Evolutionary conservation across 2,888 invertebrate species (phyloP), one percentile per base, ranked within the genome.

Genomic region (Flexamia atlantica): DNA sequence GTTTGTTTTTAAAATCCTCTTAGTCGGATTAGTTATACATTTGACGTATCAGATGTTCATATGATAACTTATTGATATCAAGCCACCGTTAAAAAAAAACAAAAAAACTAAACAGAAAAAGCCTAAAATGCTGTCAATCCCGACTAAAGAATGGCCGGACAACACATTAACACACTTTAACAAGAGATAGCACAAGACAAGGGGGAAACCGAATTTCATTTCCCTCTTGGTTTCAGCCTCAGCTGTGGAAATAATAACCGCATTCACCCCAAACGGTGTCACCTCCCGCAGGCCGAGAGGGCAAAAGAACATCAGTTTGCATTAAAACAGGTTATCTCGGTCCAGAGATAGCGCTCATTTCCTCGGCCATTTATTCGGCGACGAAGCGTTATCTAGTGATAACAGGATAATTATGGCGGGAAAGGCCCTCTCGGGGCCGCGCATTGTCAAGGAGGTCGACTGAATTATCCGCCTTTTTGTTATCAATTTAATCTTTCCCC

Each of bases 291-390:
- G 23, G 1, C 20, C 4, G 20, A 1, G 30, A 30, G 64, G 64
- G 25, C 64, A 28, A 64, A 64, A 64, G 64, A 64, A 64, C 64
- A 64, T 64, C 64, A 64, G 64, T 64, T 64, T 64, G 64, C 64
- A 30, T 25, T 64, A 64, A 64, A 64, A 64, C 64, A 64, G 64
- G 64, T 64, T 64, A 64, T 64, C 64, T 64, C 14, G 9, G 64
- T 30, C 28, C 64, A 57, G 64, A 64, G 64, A 64, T 64, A 64
- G 17, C 64, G 30, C 64, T 64, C 64, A 64, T 64, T 64, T 64
- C 64, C 64, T 14, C 53, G 23, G 28, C 64, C 64, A 64, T 64
- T 64, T 64, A 64, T 64, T 64, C 64, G 64, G 64, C 28, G 64
- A 28, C 64, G 64, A 28, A 28, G 64, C 64, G 28, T 64, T 64